Base-by-base conservation (phyloP, 2,888 invertebrate genomes). In the Polydrusus pterygomalis region DNA sequence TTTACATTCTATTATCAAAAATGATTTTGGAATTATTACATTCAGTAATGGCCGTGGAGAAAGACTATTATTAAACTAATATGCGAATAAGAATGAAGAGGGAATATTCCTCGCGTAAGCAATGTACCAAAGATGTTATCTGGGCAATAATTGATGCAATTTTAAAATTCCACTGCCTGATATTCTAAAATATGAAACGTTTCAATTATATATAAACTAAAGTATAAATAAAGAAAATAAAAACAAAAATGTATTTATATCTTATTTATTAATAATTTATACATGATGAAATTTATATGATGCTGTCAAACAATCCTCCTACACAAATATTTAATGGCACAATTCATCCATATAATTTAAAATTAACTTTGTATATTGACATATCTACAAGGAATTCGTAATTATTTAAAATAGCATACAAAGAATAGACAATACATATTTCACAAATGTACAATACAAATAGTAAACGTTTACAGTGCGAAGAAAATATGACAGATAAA, bases 271-370 rank as follows among this genome's bases (percentile, higher is more conserved):
- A 54, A 69, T 74, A 69, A 68, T 72, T 76, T 72, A 67, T 69
- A 76, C 72, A 72, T 15, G 54, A 30, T 72, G 49, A 38, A 60
- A 47, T 69, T 72, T 71, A 63, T 60, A 71, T 67, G 62, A 51
- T 79, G 65, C 78, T 79, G 79, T 79, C 80, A 79, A 80, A 79
- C 80, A 80, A 83, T 83, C 84, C 83, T 81, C 83, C 83, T 77
- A 79, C 77, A 77, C 72, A 77, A 80, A 60, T 25, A 25, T 79
- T 80, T 78, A 81, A 84, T 84, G 84, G 84, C 84, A 84, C 83
- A 81, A 47, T 63, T 43, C 47, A 81, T 79, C 77, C 74, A 77
- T 75, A 78, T 75, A 78, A 75, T 43, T 71, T 40, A 51, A 40
- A 64, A 64, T 17, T 70, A 70, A 51, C 20, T 25, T 60, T 40